Percentiles rank a stretch among this genome's conserved stretches.
These are phyloP conservation scores for Heliothis peltigera DNA, from an alignment of 2,888 invertebrate species.

Conservation along the genomic window DNA sequence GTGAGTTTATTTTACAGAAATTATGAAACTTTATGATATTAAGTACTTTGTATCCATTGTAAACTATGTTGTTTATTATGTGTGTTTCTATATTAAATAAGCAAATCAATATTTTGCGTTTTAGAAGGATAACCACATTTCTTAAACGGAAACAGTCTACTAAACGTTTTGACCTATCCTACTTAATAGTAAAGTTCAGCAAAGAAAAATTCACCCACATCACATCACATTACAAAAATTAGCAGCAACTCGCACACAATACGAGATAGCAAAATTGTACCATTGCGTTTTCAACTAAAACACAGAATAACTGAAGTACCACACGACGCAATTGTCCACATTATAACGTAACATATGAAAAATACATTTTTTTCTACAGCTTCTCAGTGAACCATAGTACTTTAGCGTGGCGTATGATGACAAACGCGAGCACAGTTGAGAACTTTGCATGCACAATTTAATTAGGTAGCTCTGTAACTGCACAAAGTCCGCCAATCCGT, in stretches of 20 bases:
- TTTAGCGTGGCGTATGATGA: constrained; percentile 45
- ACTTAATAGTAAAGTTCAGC: not conserved
- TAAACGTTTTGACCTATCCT: not conserved
- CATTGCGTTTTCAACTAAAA: constrained; percentile 39
- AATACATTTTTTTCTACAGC: constrained; percentile 55
- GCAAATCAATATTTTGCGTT: too few species aligned
- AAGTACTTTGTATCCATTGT: constrained; percentile 14
- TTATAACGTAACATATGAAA: constrained; percentile 56
- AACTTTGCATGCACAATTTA: constrained; percentile 65
- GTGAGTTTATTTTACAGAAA: constrained; percentile 1
- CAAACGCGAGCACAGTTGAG: constrained; percentile 54
- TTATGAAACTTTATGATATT: constrained; percentile 1
- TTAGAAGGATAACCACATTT: not conserved
- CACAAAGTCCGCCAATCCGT: constrained; percentile 51
- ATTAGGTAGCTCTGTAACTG: constrained; percentile 56
- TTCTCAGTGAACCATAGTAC: constrained; percentile 43
- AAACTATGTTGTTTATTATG: too few species aligned
- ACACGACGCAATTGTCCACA: constrained; percentile 53
- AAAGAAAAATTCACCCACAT: too few species aligned
- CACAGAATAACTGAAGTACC: constrained; percentile 34
- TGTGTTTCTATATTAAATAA: too few species aligned
- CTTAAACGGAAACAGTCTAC: not conserved
- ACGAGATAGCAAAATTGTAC: constrained; percentile 28
- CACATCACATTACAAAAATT: constrained; percentile 10
- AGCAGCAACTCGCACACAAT: constrained; percentile 15